Percentiles rank a stretch among this genome's conserved stretches.
These are phyloP conservation scores for Anoplolepis gracilipes DNA, from an alignment of 1,140 invertebrate species.

Conservation along the genomic window DNA sequence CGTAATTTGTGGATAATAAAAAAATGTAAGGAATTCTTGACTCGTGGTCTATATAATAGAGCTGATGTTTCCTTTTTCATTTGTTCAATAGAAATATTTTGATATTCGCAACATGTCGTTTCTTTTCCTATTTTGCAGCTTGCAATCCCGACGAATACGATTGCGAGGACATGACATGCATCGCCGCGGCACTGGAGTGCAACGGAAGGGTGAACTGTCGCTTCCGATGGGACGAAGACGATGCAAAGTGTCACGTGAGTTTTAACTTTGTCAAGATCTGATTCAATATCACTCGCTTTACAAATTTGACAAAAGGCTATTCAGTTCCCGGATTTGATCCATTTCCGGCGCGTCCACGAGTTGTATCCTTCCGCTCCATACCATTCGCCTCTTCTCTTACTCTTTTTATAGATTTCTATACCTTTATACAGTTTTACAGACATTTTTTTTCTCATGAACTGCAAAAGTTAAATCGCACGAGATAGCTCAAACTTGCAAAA, in stretches of 20 bases:
- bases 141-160: conserved; percentile 90
- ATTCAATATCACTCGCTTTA: conserved; percentile 33
- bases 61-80: background rate
- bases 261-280: conserved; percentile 35
- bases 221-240: conserved; percentile 93
- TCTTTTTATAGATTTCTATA: background rate
- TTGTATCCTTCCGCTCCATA: background rate
- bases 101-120: conserved; percentile 8
- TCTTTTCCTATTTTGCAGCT: conserved; percentile 74
- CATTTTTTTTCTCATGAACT: conserved; percentile 25
- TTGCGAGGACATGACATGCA: conserved; percentile 95
- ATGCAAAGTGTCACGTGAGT: conserved; percentile 89
- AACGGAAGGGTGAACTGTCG: conserved; percentile 92
- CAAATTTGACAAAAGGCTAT: conserved; percentile 26
- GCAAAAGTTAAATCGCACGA: conserved; percentile 33
- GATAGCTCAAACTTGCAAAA: conserved; percentile 1
- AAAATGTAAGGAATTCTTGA: background rate
- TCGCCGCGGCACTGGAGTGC: conserved; percentile 90
- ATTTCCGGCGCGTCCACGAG: conserved; percentile 18
- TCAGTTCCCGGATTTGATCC: conserved; percentile 22
- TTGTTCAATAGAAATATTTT: background rate
- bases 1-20: background rate
- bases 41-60: background rate
- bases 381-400: too few relatives aligned
- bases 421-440: background rate